Conservation (phyloP, 2,113 vertebrate species). For the Serranochromis macrocephalus region DNA sequence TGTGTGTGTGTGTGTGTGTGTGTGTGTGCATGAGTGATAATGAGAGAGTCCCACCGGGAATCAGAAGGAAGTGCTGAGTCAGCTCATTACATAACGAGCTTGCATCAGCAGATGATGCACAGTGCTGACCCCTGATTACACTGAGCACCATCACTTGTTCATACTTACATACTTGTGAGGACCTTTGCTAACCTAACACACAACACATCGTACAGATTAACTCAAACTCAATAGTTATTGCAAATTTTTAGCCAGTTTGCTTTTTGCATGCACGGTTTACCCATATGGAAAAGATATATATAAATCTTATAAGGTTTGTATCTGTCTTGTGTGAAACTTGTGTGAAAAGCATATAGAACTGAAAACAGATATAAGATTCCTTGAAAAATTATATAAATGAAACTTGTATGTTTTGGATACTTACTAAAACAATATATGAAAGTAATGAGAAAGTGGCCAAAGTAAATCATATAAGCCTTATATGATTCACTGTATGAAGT, state of each 20-base stretch:
- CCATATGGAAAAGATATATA: neutral
- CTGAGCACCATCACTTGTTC: neutral
- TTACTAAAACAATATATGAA: neutral
- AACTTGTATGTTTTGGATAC: neutral
- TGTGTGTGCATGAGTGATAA: neutral
- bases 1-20: neutral
- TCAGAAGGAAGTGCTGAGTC: neutral
- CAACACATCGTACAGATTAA: neutral
- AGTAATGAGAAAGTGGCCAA: neutral
- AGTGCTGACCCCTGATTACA: neutral
- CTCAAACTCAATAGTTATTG: neutral
- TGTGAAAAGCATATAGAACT: neutral
- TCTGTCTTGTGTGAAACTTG: neutral
- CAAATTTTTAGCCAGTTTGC: neutral
- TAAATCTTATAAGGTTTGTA: neutral
- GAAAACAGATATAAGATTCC: neutral
- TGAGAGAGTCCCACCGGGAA: neutral
- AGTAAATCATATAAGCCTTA: neutral
- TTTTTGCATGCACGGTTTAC: neutral
- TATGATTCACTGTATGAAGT: neutral
- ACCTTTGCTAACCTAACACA: neutral
- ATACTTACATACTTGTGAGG: neutral
- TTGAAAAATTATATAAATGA: neutral
- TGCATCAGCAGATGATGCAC: conserved; percentile 12
- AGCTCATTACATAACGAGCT: neutral